phyloP scores from a whole-genome alignment of 2,113 vertebrate species.

The Periophthalmodon schlosseri region DNA sequence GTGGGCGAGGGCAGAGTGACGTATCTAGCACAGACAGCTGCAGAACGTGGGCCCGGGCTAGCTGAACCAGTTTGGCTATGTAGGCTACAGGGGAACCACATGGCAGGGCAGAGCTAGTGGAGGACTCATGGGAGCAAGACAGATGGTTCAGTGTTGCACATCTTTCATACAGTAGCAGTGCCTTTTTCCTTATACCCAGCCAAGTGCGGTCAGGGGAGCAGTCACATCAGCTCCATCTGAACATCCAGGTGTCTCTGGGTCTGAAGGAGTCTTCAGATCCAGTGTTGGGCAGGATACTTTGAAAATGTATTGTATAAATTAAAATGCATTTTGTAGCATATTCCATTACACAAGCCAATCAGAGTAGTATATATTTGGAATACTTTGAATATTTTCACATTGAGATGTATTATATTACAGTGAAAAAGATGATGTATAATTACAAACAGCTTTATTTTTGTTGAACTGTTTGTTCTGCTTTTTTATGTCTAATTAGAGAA shows the following conservation, averaged over 20 bases:
- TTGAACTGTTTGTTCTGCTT: too few species aligned
- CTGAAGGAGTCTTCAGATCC: constrained; percentile 21
- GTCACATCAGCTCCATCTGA: constrained; percentile 27
- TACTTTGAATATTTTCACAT: too few species aligned
- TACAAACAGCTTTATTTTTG: too few species aligned
- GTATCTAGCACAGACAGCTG: constrained; percentile 58
- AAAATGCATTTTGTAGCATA: too few species aligned
- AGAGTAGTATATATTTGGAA: too few species aligned
- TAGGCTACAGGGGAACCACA: constrained; percentile 62
- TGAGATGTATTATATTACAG: too few species aligned
- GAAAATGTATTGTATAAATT: too few species aligned
- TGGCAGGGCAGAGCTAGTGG: constrained; percentile 58
- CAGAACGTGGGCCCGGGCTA: constrained; percentile 39
- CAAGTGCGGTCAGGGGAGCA: constrained; percentile 48
- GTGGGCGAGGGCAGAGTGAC: constrained; percentile 30
- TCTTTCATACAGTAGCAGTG: constrained; percentile 34
- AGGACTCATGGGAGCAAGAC: constrained; percentile 51
- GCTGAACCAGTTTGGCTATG: constrained; percentile 57
- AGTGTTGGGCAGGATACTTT: background rate
- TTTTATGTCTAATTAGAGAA: too few species aligned
- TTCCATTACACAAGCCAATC: too few species aligned
- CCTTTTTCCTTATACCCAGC: constrained; percentile 39
- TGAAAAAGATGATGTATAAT: too few species aligned
- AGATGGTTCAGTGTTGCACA: constrained; percentile 60
- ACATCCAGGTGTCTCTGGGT: constrained; percentile 45